Evolutionary conservation across 64 coral and sea anemone species (phyloP), one percentile per base, ranked within the genome.

Genomic region (Pocillopora verrucosa): DNA sequence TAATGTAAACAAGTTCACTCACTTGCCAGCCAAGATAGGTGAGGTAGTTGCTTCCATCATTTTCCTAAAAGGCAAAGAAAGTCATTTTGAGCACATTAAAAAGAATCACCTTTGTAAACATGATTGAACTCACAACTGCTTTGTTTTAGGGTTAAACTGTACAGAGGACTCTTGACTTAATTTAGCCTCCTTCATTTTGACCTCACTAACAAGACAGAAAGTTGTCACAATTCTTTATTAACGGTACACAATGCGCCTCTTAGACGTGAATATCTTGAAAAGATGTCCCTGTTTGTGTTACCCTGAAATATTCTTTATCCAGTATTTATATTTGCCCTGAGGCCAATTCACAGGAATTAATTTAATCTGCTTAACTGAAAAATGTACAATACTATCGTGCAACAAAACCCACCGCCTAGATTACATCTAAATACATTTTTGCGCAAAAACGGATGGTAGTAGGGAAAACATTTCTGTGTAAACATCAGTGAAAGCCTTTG

Each of bases 11-110:
- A 62, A n/a, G 22, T n/a, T 65, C 69, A 94, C 94, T 92, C 70
- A 95, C 94, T 92, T 95, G 88, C 86, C 94, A 9, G 94, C 76
- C 79, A 95, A 58, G 14, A 95, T 92, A 5, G 87, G 94, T 16
- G 90, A 91, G 13, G 87, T 75, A n/a, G 90, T 92, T 64, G 81
- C 90, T 30, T 95, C 94, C 90, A 95, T 76, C 24, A 86, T 74
- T 24, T 76, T 94, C 81, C 90, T 92, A 68, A 20, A 86, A 78
- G 24, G 45, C 26, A 86, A 59, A 84, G 4, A 57, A 26, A 19
- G 12, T 34, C 17, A 60, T 59, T 1, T 10, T 69, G 20, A n/a
- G 20, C 65, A n/a, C 24, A 24, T n/a, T 19, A 69, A 69, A 22
- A 69, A n/a, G 20, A 22, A 65, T 4, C 20, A 69, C 20, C 65